A percentile compares a stretch with the other conserved stretches of the same genome.
Conservation (phyloP, 2,888 invertebrate species). For the Cheilosia grossa region DNA sequence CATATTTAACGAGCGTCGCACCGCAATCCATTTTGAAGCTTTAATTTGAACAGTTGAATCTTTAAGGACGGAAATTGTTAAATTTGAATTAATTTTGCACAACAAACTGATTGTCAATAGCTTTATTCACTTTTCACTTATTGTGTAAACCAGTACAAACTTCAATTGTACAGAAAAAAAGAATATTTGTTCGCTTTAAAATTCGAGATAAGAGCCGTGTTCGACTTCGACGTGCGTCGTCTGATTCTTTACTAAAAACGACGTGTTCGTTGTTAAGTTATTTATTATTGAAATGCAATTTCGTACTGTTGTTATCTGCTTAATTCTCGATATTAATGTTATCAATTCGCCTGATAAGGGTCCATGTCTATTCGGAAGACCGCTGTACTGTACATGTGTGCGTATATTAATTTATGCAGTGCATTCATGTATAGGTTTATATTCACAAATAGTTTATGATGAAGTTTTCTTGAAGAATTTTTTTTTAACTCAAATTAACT, state of each 20-base stretch:
- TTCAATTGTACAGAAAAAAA: neutral
- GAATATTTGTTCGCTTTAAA: constrained; percentile 13
- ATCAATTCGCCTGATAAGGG: neutral
- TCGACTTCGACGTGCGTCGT: constrained; percentile 1
- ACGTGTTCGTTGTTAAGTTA: neutral
- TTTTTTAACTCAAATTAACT: neutral
- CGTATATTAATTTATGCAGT: neutral
- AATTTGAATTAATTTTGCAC: neutral
- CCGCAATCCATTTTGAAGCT: constrained; percentile 87
- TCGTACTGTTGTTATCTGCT: neutral
- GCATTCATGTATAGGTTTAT: neutral
- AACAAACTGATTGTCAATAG: neutral
- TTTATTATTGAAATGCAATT: constrained; percentile 30
- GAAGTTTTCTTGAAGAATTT: too few species aligned
- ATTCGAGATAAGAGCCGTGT: neutral
- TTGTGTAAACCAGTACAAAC: constrained; percentile 1
- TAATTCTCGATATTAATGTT: neutral
- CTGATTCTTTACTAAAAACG: constrained; percentile 17
- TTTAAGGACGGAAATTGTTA: too few species aligned
- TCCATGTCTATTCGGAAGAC: neutral
- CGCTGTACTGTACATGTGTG: neutral
- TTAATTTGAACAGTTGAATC: neutral
- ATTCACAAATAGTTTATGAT: neutral
- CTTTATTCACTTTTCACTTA: neutral
- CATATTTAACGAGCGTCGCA: constrained; percentile 91